Evolutionary conservation across 2,888 invertebrate genomes (phyloP).

Genomic region (Drosophila quinaria): DNA sequence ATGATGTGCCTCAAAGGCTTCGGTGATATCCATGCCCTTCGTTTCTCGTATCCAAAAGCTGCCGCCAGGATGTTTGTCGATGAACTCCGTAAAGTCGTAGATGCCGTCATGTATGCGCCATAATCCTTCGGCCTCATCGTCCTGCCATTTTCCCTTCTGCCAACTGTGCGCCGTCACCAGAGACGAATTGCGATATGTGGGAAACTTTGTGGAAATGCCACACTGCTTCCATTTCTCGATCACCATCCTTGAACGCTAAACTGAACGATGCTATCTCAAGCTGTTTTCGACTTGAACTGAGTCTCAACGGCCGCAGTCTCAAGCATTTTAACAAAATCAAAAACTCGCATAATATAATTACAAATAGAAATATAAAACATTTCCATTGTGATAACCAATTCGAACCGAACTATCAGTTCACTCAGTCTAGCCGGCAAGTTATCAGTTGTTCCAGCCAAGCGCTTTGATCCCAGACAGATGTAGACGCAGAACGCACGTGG

Average conservation of each 20-base stretch:
- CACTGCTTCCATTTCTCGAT: slow-evolving; percentile 82
- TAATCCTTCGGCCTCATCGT: slow-evolving; percentile 91
- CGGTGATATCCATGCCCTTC: slow-evolving; percentile 93
- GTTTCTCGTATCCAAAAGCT: slow-evolving; percentile 90
- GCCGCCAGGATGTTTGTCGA: slow-evolving; percentile 94
- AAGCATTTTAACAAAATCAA: slow-evolving; percentile 4
- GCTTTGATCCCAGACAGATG: slow-evolving; percentile 6
- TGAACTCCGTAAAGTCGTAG: slow-evolving; percentile 94
- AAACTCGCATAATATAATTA: slow-evolving; percentile 8
- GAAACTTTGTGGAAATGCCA: slow-evolving; percentile 84
- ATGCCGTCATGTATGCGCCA: slow-evolving; percentile 92
- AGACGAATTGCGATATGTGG: slow-evolving; percentile 82
- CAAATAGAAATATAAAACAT: slow-evolving; percentile 15
- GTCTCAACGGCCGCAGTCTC: background rate
- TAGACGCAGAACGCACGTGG: slow-evolving; percentile 1
- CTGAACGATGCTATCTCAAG: slow-evolving; percentile 4
- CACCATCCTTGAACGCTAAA: slow-evolving; percentile 54
- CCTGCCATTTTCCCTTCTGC: slow-evolving; percentile 88
- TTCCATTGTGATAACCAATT: slow-evolving; percentile 23
- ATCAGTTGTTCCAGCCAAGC: background rate
- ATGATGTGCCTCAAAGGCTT: slow-evolving; percentile 92
- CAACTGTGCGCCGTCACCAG: slow-evolving; percentile 86
- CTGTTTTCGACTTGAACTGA: slow-evolving; percentile 26
- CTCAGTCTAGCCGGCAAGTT: background rate
- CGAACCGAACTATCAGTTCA: slow-evolving; percentile 31